These are phyloP conservation scores for Venustaconcha ellipsiformis DNA, from an alignment of 1,140 invertebrate genomes.

Conservation along the genomic window DNA sequence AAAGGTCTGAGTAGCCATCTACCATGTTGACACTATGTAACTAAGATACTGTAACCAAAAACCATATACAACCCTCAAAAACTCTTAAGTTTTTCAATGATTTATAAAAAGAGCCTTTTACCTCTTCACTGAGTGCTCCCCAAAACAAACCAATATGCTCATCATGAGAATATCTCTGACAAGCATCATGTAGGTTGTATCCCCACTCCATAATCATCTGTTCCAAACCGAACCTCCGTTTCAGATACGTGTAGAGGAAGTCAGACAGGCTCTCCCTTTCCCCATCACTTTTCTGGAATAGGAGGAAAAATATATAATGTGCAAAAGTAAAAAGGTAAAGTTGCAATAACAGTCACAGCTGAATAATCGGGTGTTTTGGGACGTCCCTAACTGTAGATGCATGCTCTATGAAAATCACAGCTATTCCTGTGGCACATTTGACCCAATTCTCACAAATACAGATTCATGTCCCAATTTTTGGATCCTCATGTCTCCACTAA, in stretches of 20 bases:
- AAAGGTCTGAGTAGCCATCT: too few species aligned
- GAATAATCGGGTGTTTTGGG: neutral
- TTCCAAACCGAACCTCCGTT: constrained; percentile 55
- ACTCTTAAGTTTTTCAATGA: constrained; percentile 1
- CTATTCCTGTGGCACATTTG: too few species aligned
- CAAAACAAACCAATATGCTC: constrained; percentile 61
- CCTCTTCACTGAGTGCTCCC: constrained; percentile 57
- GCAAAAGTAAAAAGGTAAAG: neutral
- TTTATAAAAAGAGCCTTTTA: constrained; percentile 20
- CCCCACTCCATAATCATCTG: constrained; percentile 66
- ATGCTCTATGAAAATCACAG: too few species aligned
- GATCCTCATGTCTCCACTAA: too few species aligned
- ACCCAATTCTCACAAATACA: too few species aligned
- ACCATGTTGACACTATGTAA: neutral
- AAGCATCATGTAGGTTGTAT: constrained; percentile 68
- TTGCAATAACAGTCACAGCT: neutral
- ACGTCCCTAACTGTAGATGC: too few species aligned
- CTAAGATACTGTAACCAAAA: neutral
- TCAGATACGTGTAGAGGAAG: constrained; percentile 61
- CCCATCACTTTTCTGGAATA: constrained; percentile 58
- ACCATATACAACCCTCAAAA: neutral
- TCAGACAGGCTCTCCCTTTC: constrained; percentile 55
- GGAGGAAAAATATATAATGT: neutral
- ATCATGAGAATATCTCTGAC: constrained; percentile 62
- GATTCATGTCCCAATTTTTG: too few species aligned